Evolutionary conservation across 2,888 invertebrate genomes (phyloP).

Genomic region (Kryphioiulus occultus): DNA sequence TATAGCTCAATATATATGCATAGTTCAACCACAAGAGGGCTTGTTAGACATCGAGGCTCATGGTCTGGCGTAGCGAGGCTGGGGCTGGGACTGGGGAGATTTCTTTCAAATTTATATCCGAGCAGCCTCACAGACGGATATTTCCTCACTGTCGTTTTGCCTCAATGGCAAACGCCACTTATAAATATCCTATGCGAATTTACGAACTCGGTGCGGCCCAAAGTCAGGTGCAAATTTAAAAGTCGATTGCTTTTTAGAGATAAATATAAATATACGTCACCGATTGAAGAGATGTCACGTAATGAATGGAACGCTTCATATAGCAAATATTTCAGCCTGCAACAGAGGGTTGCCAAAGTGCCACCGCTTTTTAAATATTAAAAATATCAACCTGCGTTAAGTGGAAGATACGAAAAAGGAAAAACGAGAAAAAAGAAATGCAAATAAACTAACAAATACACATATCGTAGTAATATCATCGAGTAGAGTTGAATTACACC

Average conservation of each 20-base stretch:
- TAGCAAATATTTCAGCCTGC: not conserved
- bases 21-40: slow-evolving; percentile 35
- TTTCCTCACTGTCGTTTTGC: not conserved
- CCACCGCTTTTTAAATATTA: not conserved
- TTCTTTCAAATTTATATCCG: slow-evolving; percentile 17
- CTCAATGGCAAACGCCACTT: not conserved
- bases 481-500: no score
- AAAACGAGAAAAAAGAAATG: no score
- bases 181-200: slow-evolving; percentile 25
- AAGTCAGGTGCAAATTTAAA: slow-evolving; percentile 14
- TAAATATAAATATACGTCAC: not conserved
- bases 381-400: not conserved
- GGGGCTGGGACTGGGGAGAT: not conserved
- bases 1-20: slow-evolving; percentile 35
- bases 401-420: not conserved
- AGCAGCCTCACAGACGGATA: slow-evolving; percentile 20
- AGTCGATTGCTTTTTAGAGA: slow-evolving; percentile 21
- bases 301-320: not conserved
- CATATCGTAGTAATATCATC: no score
- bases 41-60: slow-evolving; percentile 7
- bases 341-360: not conserved
- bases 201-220: not conserved
- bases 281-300: slow-evolving; percentile 6
- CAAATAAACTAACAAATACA: no score
- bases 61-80: not conserved